A percentile compares a stretch with the other conserved stretches of the same genome.
Conservation (phyloP, 2,888 invertebrate genomes). For the Seladonia tumulorum region DNA sequence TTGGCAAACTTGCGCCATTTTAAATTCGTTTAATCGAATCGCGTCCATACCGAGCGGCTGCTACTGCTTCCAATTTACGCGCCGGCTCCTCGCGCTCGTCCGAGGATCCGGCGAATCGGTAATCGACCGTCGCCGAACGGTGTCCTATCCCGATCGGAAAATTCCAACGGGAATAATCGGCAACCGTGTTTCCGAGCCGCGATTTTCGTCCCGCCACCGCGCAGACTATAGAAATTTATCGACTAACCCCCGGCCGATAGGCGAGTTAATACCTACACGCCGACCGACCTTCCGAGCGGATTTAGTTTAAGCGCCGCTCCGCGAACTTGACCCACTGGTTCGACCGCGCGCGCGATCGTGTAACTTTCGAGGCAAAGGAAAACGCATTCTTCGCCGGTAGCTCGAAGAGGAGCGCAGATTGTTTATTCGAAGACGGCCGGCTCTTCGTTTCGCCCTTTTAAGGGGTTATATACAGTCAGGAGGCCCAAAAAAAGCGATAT, state of each 20-base stretch:
- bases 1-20: constrained; percentile 40
- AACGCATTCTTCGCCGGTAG: constrained; percentile 1
- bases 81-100: constrained; percentile 20
- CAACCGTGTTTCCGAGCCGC: background rate
- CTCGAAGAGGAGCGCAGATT: background rate
- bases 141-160: background rate
- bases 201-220: background rate
- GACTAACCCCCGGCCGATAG: constrained; percentile 4
- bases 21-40: constrained; percentile 56
- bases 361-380: background rate
- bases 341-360: background rate
- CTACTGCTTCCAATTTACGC: constrained; percentile 50
- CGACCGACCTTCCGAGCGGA: constrained; percentile 4
- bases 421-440: background rate
- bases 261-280: constrained; percentile 23
- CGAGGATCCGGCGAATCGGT: constrained; percentile 35
- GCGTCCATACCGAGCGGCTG: constrained; percentile 13
- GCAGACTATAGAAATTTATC: constrained; percentile 43
- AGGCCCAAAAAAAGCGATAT: too few relatives aligned
- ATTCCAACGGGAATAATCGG: constrained; percentile 14
- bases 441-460: background rate
- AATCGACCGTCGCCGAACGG: background rate
- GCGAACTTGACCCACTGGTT: constrained; percentile 37
- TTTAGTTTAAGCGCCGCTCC: constrained; percentile 22
- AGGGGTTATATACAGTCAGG: too few relatives aligned